A percentile compares a stretch with the other conserved stretches of the same genome.
These are phyloP conservation scores for Eretmochelys imbricata DNA, from an alignment of 2,113 vertebrate genomes.

Conservation along the genomic window DNA sequence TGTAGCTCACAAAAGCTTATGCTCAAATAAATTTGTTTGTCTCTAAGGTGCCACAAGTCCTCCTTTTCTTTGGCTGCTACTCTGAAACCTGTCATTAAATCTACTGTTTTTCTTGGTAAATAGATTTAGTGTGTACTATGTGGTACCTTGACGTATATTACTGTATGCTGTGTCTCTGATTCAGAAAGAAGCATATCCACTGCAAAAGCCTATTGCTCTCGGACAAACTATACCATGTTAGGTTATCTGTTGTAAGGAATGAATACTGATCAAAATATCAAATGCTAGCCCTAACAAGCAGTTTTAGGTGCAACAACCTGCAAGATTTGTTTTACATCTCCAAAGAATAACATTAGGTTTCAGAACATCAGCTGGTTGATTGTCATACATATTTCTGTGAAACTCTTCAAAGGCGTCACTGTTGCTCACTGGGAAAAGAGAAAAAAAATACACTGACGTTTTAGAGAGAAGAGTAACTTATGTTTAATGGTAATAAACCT, in stretches of 20 bases:
- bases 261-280: background rate
- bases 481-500: background rate
- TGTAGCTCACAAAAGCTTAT: no score
- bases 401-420: slow-evolving; percentile 8
- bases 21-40: no score
- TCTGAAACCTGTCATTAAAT: background rate
- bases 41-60: no score
- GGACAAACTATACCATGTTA: background rate
- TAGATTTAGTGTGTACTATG: background rate
- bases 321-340: slow-evolving; percentile 12
- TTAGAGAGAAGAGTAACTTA: background rate
- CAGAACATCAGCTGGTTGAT: slow-evolving; percentile 38
- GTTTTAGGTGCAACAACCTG: background rate
- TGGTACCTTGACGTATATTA: background rate
- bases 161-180: slow-evolving; percentile 9
- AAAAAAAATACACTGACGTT: background rate
- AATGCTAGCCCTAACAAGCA: background rate
- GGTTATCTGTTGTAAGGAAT: slow-evolving; percentile 3
- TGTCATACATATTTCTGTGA: slow-evolving; percentile 19
- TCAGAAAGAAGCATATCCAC: slow-evolving; percentile 38
- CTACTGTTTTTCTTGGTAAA: background rate
- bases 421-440: background rate
- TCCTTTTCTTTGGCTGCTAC: no score
- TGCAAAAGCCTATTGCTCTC: background rate
- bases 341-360: slow-evolving; percentile 33